A percentile compares a stretch with the other conserved stretches of the same genome.
These are phyloP conservation scores for Aphelenchoides fujianensis DNA, from an alignment of 1,140 invertebrate genomes.

Conservation along the genomic window DNA sequence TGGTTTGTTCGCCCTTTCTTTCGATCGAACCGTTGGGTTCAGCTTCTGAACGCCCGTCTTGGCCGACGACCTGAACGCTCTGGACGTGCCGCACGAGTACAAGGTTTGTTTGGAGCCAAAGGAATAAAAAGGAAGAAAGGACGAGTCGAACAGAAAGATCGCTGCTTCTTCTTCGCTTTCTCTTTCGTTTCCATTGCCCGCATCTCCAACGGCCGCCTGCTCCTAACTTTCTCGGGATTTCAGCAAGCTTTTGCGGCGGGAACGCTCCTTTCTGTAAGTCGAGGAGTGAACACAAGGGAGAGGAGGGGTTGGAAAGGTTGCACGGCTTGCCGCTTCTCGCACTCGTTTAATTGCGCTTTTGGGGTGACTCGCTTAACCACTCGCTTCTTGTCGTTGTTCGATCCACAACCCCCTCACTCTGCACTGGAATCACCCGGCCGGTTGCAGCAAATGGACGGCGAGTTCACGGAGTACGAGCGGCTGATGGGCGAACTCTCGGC, in stretches of 20 bases:
- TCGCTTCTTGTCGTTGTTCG: not conserved
- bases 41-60: slow-evolving; percentile 45
- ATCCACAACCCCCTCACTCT: too few relatives aligned
- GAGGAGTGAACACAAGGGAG: too few relatives aligned
- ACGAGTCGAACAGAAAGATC: slow-evolving; percentile 2
- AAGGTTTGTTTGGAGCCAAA: slow-evolving; percentile 38
- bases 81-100: slow-evolving; percentile 59
- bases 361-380: not conserved
- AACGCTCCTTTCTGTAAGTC: slow-evolving; percentile 49
- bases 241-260: slow-evolving; percentile 44
- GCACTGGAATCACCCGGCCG: slow-evolving; percentile 1
- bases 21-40: slow-evolving; percentile 12
- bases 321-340: not conserved
- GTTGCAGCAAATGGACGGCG: slow-evolving; percentile 53
- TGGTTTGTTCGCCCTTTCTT: not conserved
- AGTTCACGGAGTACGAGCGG: slow-evolving; percentile 51
- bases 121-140: not conserved
- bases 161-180: slow-evolving; percentile 14
- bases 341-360: not conserved
- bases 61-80: slow-evolving; percentile 48
- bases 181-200: slow-evolving; percentile 13
- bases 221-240: slow-evolving; percentile 35
- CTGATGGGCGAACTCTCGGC: slow-evolving; percentile 44
- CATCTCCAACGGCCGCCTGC: slow-evolving; percentile 16
- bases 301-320: not conserved